Evolutionary conservation across 2,797 vertebrate species (phyloP), one percentile per base, ranked within the genome.

Genomic region (Gobionotothen gibberifrons): DNA sequence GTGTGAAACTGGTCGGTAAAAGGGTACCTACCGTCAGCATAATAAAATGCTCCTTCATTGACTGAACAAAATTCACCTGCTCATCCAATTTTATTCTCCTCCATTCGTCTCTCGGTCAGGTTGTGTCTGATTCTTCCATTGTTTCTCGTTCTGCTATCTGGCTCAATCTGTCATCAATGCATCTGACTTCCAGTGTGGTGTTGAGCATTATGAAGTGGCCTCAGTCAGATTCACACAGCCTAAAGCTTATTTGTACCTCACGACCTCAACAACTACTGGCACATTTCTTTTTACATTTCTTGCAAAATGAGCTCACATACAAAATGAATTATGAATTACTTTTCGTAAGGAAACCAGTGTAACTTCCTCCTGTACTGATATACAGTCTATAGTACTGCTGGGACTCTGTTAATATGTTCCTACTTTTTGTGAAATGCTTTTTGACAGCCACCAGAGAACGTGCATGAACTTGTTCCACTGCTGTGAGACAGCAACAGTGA

Each of bases 371-470:
- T 32, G 29, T 32, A 32, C 29, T 32, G 29, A 32, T 32, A 32
- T 32, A 5, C 29, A 32, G 29, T 32, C 29, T 36, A 36, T 36
- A 36, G 2, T 36, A 9, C 32, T 36, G 32, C 63, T 55, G 42
- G 22, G 32, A 65, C 58, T 56, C 36, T 72, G 53, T 69, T 60
- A 51, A 40, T 75, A 47, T 73, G 81, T 81, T 55, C 15, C 26
- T 55, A 16, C 48, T 52, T 44, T 78, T 73, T 73, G 29, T 81
- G n/a, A 81, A 74, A 79, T 48, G 39, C 61, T 49, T 59, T 74
- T 68, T 70, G 78, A 90, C 72, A 79, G 68, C 66, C 76, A 79
- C 66, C 77, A 72, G 84, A 80, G 80, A 86, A 75, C n/a, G 19
- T 55, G 82, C 51, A 72, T 85, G 75, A 70, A 76, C 69, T 62